phyloP scores from a whole-genome alignment of 2,888 invertebrate genomes.

The Drosophila tripunctata region DNA sequence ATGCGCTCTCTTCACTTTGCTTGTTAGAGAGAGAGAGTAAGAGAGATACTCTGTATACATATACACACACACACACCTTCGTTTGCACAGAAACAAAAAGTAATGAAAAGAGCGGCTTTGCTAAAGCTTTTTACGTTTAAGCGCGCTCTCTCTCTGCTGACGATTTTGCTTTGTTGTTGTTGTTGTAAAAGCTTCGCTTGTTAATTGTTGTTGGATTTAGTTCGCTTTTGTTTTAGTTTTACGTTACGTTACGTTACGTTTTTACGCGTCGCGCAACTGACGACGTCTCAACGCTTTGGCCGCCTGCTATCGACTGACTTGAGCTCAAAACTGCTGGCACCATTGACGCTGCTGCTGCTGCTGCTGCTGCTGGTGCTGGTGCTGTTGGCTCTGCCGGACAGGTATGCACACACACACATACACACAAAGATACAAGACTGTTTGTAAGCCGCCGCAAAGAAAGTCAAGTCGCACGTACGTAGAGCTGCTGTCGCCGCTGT shows the following conservation, averaged over 20 bases:
- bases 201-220: slow-evolving; percentile 16
- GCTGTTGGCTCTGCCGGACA: slow-evolving; percentile 40
- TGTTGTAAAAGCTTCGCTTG: too few species aligned
- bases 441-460: slow-evolving; percentile 63
- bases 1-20: slow-evolving; percentile 5
- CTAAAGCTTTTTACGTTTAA: slow-evolving; percentile 9
- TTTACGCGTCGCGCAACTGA: slow-evolving; percentile 31
- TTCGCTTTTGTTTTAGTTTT: slow-evolving; percentile 34
- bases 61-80: slow-evolving; percentile 51
- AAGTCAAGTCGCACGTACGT: slow-evolving; percentile 74
- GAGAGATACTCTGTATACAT: not conserved
- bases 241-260: slow-evolving; percentile 17
- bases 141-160: too few species aligned
- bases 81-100: slow-evolving; percentile 58
- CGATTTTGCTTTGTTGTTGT: slow-evolving; percentile 17
- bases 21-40: not conserved
- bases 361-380: slow-evolving; percentile 12
- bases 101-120: slow-evolving; percentile 37
- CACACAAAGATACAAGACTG: slow-evolving; percentile 3
- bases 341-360: slow-evolving; percentile 18
- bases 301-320: slow-evolving; percentile 71
- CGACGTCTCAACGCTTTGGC: slow-evolving; percentile 72
- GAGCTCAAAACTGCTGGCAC: slow-evolving; percentile 42
- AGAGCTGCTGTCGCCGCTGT: slow-evolving; percentile 39
- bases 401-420: slow-evolving; percentile 42